phyloP scores from a whole-genome alignment of 64 coral and sea anemone species.

The Montipora efflorescens region DNA sequence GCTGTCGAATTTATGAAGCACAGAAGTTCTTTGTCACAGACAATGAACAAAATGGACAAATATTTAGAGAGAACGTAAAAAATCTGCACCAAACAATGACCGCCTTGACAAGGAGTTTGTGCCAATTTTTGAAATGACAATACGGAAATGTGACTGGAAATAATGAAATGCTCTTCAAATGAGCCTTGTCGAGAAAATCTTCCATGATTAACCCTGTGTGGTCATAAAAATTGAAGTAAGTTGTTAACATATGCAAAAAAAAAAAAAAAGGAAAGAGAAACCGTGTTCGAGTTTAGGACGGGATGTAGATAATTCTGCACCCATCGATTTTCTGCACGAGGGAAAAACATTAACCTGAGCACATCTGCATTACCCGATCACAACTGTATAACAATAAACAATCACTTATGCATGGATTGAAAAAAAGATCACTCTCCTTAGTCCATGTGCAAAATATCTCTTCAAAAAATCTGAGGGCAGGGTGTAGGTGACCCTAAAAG shows the following conservation, averaged over 20 bases:
- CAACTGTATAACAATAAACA: slow-evolving; percentile 76
- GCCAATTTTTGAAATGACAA: slow-evolving; percentile 25
- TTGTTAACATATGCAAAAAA: no score
- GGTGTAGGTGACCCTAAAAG: neutral
- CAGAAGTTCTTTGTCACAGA: neutral
- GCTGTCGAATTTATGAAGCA: slow-evolving; percentile 12
- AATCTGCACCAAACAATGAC: neutral
- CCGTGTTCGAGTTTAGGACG: slow-evolving; percentile 20
- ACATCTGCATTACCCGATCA: slow-evolving; percentile 79
- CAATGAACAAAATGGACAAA: slow-evolving; percentile 16
- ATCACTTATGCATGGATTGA: slow-evolving; percentile 1
- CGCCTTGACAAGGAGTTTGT: slow-evolving; percentile 8
- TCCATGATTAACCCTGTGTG: neutral
- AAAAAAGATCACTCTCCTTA: slow-evolving; percentile 3
- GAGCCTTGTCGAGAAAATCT: slow-evolving; percentile 1
- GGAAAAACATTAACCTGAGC: neutral
- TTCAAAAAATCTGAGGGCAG: slow-evolving; percentile 12
- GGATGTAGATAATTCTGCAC: neutral
- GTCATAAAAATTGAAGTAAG: neutral
- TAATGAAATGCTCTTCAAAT: slow-evolving; percentile 28
- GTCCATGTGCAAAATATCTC: slow-evolving; percentile 41
- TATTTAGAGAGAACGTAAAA: slow-evolving; percentile 42
- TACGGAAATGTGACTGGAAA: slow-evolving; percentile 9
- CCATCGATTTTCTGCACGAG: neutral
- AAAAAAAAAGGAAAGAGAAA: neutral